Evolutionary conservation across 2,113 vertebrate species (phyloP).

Genomic region (Atherinomorus stipes): DNA sequence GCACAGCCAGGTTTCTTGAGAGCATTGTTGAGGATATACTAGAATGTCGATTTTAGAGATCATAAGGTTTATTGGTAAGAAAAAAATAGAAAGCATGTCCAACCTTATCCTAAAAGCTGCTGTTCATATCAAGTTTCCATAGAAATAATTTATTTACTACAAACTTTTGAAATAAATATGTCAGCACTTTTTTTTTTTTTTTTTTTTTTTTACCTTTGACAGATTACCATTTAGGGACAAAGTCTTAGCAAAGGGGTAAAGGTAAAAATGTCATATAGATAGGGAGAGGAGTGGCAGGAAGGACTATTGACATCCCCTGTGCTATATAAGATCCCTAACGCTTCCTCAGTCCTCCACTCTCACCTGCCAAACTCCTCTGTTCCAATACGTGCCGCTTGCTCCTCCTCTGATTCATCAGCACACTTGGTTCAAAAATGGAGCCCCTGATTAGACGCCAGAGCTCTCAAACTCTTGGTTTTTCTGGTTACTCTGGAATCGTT

Average conservation of each 20-base stretch:
- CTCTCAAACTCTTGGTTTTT: not conserved
- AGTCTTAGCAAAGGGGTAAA: slow-evolving; percentile 53
- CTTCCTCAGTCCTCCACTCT: slow-evolving; percentile 22
- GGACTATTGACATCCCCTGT: slow-evolving; percentile 14
- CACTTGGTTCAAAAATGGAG: slow-evolving; percentile 55
- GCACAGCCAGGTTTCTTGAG: not conserved
- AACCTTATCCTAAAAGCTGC: not conserved
- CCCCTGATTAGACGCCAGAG: slow-evolving; percentile 15
- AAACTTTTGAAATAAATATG: slow-evolving; percentile 13
- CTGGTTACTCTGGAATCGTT: not conserved
- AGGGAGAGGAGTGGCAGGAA: slow-evolving; percentile 56
- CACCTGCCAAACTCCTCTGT: slow-evolving; percentile 31
- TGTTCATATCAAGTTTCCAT: slow-evolving; percentile 10
- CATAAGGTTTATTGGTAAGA: not conserved
- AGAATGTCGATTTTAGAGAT: too few species aligned
- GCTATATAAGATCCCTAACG: slow-evolving; percentile 53
- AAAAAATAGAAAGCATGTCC: not conserved
- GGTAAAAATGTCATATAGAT: slow-evolving; percentile 58
- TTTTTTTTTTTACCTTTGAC: slow-evolving; percentile 28
- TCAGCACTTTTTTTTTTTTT: too few species aligned
- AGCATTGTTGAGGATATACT: not conserved
- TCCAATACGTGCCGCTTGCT: slow-evolving; percentile 4
- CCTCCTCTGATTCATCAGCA: slow-evolving; percentile 25
- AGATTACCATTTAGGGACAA: slow-evolving; percentile 34
- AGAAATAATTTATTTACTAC: slow-evolving; percentile 18